Percentiles rank a stretch among this genome's conserved stretches.
Evolutionary conservation across 2,888 invertebrate genomes (phyloP).

Genomic region (Pocota personata): DNA sequence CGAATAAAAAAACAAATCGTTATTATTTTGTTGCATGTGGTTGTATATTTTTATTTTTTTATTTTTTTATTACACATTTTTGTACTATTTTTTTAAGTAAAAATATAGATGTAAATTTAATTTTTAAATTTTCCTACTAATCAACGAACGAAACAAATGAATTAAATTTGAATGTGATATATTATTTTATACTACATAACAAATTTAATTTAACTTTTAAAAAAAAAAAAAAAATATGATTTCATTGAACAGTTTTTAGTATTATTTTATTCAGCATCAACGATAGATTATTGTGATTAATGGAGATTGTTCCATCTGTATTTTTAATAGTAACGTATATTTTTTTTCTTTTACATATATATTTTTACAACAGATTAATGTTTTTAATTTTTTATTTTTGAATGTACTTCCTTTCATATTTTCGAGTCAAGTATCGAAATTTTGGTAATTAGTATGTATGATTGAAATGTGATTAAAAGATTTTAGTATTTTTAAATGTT

Average conservation of each 20-base stretch:
- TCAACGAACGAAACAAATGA: slow-evolving; percentile 26
- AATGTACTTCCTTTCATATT: background rate
- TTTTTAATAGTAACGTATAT: slow-evolving; percentile 3
- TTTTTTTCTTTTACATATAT: background rate
- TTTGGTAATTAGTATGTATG: background rate
- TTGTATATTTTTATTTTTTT: background rate
- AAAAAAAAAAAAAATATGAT: background rate
- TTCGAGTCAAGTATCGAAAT: background rate
- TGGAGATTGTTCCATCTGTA: slow-evolving; percentile 16
- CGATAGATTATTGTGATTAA: slow-evolving; percentile 40
- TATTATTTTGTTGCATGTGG: slow-evolving; percentile 37
- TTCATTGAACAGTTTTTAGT: background rate
- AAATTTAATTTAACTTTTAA: slow-evolving; percentile 42
- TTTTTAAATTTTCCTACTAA: slow-evolving; percentile 64
- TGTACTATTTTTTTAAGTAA: background rate
- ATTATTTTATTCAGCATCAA: slow-evolving; percentile 23
- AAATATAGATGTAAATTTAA: slow-evolving; percentile 39
- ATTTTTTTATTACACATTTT: background rate
- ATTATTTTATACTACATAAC: slow-evolving; percentile 31
- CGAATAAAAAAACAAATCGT: background rate
- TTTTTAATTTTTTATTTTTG: background rate
- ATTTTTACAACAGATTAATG: background rate
- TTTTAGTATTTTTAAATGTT: slow-evolving; percentile 1
- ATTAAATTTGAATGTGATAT: slow-evolving; percentile 52
- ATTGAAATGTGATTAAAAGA: background rate